A percentile compares a stretch with the other conserved stretches of the same genome.
These are phyloP conservation scores for Gastrophryne carolinensis DNA, from an alignment of 2,797 vertebrate species.

Conservation along the genomic window DNA sequence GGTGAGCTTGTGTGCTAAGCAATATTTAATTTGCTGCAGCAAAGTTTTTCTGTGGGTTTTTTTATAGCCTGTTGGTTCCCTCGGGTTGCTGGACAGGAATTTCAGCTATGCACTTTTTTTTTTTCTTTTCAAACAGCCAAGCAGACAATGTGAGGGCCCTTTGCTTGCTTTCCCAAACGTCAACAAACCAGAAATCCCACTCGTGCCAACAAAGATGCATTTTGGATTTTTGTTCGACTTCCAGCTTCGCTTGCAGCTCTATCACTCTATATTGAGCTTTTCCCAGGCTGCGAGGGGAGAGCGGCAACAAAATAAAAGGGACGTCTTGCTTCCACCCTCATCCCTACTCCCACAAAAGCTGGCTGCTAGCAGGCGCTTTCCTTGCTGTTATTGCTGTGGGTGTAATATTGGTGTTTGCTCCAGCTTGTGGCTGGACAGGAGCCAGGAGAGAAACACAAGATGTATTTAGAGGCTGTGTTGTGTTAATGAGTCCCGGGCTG, in stretches of 20 bases:
- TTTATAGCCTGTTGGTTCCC: conserved; percentile 42
- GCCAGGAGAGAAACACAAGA: conserved; percentile 27
- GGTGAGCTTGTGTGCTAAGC: not conserved
- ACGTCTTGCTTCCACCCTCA: not conserved
- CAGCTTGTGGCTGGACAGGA: conserved; percentile 26
- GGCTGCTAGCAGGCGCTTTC: conserved; percentile 2
- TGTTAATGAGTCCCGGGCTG: not conserved
- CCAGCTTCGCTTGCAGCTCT: not conserved
- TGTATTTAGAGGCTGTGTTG: conserved; percentile 24
- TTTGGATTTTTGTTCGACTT: not conserved
- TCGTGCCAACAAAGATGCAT: not conserved
- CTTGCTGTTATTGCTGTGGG: conserved; percentile 27
- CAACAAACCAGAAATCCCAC: conserved; percentile 45
- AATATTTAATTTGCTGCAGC: not conserved
- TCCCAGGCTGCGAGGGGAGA: not conserved
- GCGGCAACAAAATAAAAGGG: not conserved
- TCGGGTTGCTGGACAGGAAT: conserved; percentile 60
- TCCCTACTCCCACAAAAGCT: conserved; percentile 3
- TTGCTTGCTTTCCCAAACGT: conserved; percentile 46
- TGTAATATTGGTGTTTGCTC: conserved; percentile 42
- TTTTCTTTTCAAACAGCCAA: conserved; percentile 31
- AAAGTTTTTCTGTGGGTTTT: not conserved
- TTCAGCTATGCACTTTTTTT: conserved; percentile 56
- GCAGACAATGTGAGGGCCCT: conserved; percentile 44
- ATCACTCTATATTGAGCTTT: conserved; percentile 27